Conservation (phyloP, 2,797 vertebrate genomes). For the Diceros bicornis region DNA sequence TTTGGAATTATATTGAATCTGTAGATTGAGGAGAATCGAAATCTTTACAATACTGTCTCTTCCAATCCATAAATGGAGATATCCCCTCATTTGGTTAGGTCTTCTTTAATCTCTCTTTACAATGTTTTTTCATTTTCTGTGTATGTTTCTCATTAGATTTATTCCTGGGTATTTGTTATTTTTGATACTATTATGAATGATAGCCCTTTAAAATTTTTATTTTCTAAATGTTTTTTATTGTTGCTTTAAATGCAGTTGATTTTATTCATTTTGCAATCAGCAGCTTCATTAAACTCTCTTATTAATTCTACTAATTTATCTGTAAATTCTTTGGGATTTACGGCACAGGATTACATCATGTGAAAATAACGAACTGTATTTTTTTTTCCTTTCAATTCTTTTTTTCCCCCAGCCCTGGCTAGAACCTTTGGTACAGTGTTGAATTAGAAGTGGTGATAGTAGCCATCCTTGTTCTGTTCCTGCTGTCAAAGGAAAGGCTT, state of each 20-base stretch:
- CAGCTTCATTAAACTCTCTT: background rate
- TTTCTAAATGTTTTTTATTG: background rate
- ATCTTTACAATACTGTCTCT: background rate
- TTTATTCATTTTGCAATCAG: background rate
- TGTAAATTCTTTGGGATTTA: too few relatives aligned
- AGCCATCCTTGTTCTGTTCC: too few relatives aligned
- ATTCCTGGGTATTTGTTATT: background rate
- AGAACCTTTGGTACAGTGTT: too few relatives aligned
- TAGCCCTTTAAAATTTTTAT: background rate
- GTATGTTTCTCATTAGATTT: background rate
- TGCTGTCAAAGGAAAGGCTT: too few relatives aligned
- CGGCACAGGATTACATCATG: too few relatives aligned
- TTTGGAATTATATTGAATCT: background rate
- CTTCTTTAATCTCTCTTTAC: background rate
- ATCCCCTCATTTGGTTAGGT: background rate
- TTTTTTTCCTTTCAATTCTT: too few relatives aligned
- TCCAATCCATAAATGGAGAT: background rate
- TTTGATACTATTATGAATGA: background rate
- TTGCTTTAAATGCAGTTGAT: background rate
- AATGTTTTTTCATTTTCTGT: background rate
- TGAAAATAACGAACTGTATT: too few relatives aligned
- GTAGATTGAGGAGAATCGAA: background rate
- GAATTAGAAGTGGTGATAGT: too few relatives aligned
- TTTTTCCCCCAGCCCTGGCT: too few relatives aligned
- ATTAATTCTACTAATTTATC: background rate